phyloP scores from a whole-genome alignment of 2,113 vertebrate genomes.

The Oreocharis arfaki region DNA sequence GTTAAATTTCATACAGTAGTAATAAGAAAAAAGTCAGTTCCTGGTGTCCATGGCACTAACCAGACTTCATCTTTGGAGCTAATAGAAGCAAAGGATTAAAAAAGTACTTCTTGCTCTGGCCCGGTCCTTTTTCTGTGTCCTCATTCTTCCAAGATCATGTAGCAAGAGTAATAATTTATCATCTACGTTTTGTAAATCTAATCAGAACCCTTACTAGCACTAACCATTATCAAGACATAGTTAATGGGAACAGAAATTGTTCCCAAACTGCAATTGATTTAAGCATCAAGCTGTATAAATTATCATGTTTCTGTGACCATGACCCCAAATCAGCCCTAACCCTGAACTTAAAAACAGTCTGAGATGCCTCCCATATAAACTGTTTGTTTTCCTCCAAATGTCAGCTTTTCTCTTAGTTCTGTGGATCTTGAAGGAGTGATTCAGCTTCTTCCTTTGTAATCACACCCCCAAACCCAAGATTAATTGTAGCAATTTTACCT shows the following conservation, averaged over 20 bases:
- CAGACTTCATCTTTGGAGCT: not conserved
- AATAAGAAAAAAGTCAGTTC: not conserved
- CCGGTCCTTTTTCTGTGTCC: not conserved
- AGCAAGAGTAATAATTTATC: not conserved
- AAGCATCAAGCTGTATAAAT: not conserved
- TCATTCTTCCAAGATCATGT: not conserved
- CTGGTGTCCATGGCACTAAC: not conserved
- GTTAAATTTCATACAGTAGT: not conserved
- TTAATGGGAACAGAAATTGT: not conserved
- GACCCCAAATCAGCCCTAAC: not conserved
- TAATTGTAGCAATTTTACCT: not conserved
- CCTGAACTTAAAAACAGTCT: not conserved
- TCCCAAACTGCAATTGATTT: not conserved
- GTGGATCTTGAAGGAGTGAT: not conserved
- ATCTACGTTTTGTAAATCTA: not conserved
- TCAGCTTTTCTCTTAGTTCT: not conserved
- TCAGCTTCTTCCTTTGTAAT: not conserved
- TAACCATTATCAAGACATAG: not conserved
- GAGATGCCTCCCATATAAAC: not conserved
- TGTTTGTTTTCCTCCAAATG: not conserved
- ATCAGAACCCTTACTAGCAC: not conserved
- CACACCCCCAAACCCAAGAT: not conserved
- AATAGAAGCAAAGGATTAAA: not conserved
- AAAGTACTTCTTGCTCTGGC: not conserved
- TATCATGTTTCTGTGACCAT: not conserved